phyloP scores from a whole-genome alignment of 2,888 invertebrate species.

The Dolomedes plantarius region DNA sequence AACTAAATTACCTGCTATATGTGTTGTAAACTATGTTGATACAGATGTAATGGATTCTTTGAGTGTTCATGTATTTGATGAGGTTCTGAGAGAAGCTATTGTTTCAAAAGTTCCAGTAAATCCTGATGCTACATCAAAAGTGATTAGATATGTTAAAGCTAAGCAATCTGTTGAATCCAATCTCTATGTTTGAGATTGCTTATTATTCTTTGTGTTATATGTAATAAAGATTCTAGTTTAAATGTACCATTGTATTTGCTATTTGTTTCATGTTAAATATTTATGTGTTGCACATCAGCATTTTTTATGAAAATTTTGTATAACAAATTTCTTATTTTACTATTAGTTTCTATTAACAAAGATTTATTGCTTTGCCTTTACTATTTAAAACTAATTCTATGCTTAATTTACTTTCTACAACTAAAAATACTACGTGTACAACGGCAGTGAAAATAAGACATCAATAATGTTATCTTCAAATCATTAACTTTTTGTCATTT shows the following conservation, averaged over 20 bases:
- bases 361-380: no score
- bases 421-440: no score
- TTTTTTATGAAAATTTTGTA: no score
- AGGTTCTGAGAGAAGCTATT: not conserved
- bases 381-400: no score
- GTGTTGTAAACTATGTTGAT: conserved; percentile 31
- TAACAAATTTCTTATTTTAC: no score
- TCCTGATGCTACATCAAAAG: conserved; percentile 17
- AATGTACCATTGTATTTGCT: not conserved
- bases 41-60: conserved; percentile 6
- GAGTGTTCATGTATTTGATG: conserved; percentile 33
- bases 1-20: conserved; percentile 24
- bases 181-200: conserved; percentile 35
- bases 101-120: not conserved
- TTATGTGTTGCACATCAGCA: not conserved
- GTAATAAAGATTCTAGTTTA: no score
- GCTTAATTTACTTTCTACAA: no score
- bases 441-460: no score
- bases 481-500: no score
- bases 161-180: conserved; percentile 15
- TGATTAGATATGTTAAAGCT: conserved; percentile 6
- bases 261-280: not conserved
- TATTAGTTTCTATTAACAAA: no score
- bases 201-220: no score
- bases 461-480: no score